phyloP scores from a whole-genome alignment of 1,140 invertebrate genomes.

The Leguminivora glycinivorella region DNA sequence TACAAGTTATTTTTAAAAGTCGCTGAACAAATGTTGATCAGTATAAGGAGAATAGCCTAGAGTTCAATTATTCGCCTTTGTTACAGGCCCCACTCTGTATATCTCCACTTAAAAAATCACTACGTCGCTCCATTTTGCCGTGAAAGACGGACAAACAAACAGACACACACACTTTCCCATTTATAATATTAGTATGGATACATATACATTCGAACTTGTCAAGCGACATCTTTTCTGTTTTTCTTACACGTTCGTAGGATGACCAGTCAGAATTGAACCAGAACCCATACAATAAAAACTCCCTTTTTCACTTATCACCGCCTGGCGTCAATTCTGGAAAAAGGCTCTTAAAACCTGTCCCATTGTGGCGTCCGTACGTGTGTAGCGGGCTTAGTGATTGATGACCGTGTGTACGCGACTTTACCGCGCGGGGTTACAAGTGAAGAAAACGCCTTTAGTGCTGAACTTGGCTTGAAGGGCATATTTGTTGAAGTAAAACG shows the following conservation, averaged over 20 bases:
- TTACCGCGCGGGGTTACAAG: constrained; percentile 28
- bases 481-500: background rate
- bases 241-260: background rate
- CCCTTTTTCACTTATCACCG: constrained; percentile 20
- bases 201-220: too few relatives aligned
- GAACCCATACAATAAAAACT: constrained; percentile 9
- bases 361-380: constrained; percentile 41
- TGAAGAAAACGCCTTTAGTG: background rate
- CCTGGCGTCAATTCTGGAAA: constrained; percentile 41
- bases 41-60: too few relatives aligned
- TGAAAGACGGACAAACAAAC: too few relatives aligned
- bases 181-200: too few relatives aligned
- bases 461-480: background rate
- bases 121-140: too few relatives aligned
- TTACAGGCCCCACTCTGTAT: too few relatives aligned
- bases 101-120: too few relatives aligned
- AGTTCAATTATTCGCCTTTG: too few relatives aligned
- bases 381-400: constrained; percentile 48
- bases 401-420: constrained; percentile 51
- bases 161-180: too few relatives aligned
- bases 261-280: background rate
- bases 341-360: constrained; percentile 41
- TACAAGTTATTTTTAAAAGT: too few relatives aligned
- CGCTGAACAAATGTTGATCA: too few relatives aligned
- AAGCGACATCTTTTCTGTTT: background rate